These are phyloP conservation scores for Seira musarum DNA, from an alignment of 2,888 invertebrate genomes.

Conservation along the genomic window DNA sequence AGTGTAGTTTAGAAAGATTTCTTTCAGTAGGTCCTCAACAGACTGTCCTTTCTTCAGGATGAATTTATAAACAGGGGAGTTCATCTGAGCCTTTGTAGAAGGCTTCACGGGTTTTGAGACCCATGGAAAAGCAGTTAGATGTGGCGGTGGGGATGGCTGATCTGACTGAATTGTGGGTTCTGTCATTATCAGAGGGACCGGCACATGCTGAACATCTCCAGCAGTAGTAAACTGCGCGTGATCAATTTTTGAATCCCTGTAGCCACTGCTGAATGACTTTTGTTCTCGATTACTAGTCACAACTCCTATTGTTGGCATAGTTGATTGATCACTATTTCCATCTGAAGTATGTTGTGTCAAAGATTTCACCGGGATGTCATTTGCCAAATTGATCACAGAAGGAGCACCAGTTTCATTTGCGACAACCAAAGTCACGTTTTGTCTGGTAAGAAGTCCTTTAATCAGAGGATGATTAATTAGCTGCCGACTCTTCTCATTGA, in stretches of 20 bases:
- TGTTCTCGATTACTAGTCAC: conserved; percentile 44
- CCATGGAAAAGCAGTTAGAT: conserved; percentile 42
- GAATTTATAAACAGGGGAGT: conserved; percentile 71
- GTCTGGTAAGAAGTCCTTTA: conserved; percentile 49
- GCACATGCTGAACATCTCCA: conserved; percentile 57
- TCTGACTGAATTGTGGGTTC: conserved; percentile 4
- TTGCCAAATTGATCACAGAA: conserved; percentile 7
- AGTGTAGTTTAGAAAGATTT: conserved; percentile 69
- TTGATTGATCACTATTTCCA: neutral
- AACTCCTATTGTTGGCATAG: neutral
- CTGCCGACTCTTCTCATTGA: conserved; percentile 32
- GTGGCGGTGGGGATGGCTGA: neutral
- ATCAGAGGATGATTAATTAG: conserved; percentile 34
- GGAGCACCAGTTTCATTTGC: conserved; percentile 54
- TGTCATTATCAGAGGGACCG: conserved; percentile 61
- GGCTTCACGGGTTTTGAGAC: conserved; percentile 28
- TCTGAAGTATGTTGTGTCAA: neutral
- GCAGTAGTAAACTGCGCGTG: conserved; percentile 57
- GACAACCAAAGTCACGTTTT: conserved; percentile 66
- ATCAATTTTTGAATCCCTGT: conserved; percentile 67
- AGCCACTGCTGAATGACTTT: conserved; percentile 47
- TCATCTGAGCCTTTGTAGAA: conserved; percentile 55
- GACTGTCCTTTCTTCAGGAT: conserved; percentile 70
- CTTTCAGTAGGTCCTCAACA: conserved; percentile 70
- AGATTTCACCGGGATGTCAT: neutral